Evolutionary conservation across 1,140 invertebrate species (phyloP), one percentile per base, ranked within the genome.

Genomic region (Papilio aristodemus): DNA sequence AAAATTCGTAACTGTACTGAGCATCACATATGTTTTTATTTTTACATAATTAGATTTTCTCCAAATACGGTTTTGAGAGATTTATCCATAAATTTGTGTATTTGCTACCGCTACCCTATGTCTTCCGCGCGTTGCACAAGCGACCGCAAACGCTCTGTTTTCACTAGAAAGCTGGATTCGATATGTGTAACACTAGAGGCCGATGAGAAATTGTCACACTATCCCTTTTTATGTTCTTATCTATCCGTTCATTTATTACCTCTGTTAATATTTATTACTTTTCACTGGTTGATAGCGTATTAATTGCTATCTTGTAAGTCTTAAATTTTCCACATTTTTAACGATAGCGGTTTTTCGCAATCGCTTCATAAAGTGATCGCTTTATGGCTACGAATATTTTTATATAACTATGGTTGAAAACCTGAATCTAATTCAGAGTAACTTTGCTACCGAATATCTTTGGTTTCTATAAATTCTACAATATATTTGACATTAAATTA

Each of bases 41-140:
- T n/a, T n/a, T n/a, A n/a, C n/a, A n/a, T n/a, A n/a, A n/a, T n/a
- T n/a, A n/a, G n/a, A n/a, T n/a, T n/a, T n/a, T n/a, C n/a, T n/a
- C n/a, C n/a, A n/a, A n/a, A n/a, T 46, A 46, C 17, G 7, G 43
- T 46, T 46, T 2, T 19, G 0, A 54, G 19, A 22, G 22, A 11
- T 22, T 19, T 25, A 13, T 54, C 3, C 4, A 13, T 25, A 25
- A 10, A 22, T 50, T 46, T 8, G 17, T 37, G 10, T 59, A 27
- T 78, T 58, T 80, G 74, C 74, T 77, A 71, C 68, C 81, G 41
- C 46, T 85, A 82, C 81, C 27, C 1, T 11, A 46, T 38, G 71
- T 73, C 81, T 87, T 89, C 86, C 86, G 85, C 76, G 77, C 77
- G 63, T 89, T 89, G 85, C 86, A 89, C 85, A 89, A 89, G 77